phyloP scores from a whole-genome alignment of 2,797 vertebrate species.

The Oryzias sinensis region DNA sequence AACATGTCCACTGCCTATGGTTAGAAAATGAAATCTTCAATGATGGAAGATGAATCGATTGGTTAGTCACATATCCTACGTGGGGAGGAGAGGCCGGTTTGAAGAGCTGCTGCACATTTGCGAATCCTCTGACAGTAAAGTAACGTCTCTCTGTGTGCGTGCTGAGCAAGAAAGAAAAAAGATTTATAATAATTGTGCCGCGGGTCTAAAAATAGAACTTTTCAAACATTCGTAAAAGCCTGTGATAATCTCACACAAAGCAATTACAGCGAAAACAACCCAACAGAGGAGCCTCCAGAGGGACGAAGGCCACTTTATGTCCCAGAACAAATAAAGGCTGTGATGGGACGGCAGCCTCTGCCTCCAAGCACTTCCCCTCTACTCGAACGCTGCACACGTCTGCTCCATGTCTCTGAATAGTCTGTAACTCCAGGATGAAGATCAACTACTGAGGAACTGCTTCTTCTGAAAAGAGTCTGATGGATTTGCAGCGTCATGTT shows the following conservation, averaged over 20 bases:
- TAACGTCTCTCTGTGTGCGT: slow-evolving; percentile 29
- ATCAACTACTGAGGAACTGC: too few relatives aligned
- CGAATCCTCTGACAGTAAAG: slow-evolving; percentile 26
- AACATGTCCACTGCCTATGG: slow-evolving; percentile 42
- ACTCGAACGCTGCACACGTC: slow-evolving; percentile 39
- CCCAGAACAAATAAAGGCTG: slow-evolving; percentile 45
- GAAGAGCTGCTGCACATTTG: slow-evolving; percentile 36
- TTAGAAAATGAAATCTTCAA: slow-evolving; percentile 44
- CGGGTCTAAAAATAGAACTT: slow-evolving; percentile 76
- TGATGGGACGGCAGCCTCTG: slow-evolving; percentile 26
- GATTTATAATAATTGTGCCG: slow-evolving; percentile 72
- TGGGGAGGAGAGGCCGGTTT: slow-evolving; percentile 6
- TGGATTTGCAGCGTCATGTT: too few relatives aligned
- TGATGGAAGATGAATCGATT: slow-evolving; percentile 35
- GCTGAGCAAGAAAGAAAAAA: slow-evolving; percentile 59
- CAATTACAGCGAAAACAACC: slow-evolving; percentile 67
- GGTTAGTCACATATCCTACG: slow-evolving; percentile 36
- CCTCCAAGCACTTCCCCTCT: slow-evolving; percentile 20
- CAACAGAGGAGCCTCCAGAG: slow-evolving; percentile 48
- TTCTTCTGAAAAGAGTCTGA: too few relatives aligned
- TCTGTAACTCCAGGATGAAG: slow-evolving; percentile 26
- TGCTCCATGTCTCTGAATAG: slow-evolving; percentile 44
- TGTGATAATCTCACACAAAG: slow-evolving; percentile 75
- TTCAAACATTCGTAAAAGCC: slow-evolving; percentile 73
- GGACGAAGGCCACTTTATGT: slow-evolving; percentile 49